phyloP scores from a whole-genome alignment of 2,888 invertebrate genomes.

The Tortrix viridana region DNA sequence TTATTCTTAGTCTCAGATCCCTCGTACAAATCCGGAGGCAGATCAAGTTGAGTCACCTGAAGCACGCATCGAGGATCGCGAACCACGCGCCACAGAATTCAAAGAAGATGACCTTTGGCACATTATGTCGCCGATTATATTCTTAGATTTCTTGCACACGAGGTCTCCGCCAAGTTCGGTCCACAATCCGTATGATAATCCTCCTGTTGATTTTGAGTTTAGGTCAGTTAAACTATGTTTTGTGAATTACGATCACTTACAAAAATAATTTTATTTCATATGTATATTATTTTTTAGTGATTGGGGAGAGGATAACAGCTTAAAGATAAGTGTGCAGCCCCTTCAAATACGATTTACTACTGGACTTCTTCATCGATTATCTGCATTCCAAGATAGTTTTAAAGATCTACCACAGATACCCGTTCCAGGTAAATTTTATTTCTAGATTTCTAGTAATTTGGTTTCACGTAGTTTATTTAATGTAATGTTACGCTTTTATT shows the following conservation, averaged over 20 bases:
- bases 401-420: constrained; percentile 49
- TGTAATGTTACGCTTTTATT: not conserved
- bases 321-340: constrained; percentile 55
- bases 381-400: constrained; percentile 47
- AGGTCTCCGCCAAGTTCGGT: constrained; percentile 54
- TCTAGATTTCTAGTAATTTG: no score
- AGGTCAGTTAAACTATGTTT: constrained; percentile 54
- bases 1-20: not conserved
- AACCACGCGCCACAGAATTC: constrained; percentile 25
- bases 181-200: constrained; percentile 64
- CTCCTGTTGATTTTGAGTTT: constrained; percentile 68
- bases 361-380: constrained; percentile 63
- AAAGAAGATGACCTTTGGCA: constrained; percentile 56
- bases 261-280: not conserved
- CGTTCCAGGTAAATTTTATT: constrained; percentile 47
- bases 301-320: constrained; percentile 63
- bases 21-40: not conserved
- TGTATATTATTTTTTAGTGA: constrained; percentile 53
- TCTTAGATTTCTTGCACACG: constrained; percentile 61
- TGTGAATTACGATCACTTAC: not conserved
- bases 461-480: no score
- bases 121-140: constrained; percentile 60
- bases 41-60: not conserved
- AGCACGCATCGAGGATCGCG: constrained; percentile 26
- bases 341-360: constrained; percentile 53